Conservation (phyloP, 1,140 invertebrate species). For the Lutraria rhynchaena region DNA sequence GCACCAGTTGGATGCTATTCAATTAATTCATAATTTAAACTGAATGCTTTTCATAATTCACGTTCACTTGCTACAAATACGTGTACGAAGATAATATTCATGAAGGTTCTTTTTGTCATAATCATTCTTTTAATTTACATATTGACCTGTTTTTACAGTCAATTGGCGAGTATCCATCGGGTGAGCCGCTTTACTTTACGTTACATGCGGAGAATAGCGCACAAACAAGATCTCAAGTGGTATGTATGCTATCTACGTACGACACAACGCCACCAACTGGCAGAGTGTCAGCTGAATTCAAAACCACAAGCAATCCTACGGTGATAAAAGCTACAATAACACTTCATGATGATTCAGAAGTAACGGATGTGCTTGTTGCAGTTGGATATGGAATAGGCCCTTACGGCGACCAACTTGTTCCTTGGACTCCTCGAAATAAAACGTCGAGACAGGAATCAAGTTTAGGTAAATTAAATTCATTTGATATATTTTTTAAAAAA, state of each 20-base stretch:
- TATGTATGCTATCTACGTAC: slow-evolving; percentile 66
- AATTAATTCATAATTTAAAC: too few relatives aligned
- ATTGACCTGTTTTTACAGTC: too few relatives aligned
- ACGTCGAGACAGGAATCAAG: too few relatives aligned
- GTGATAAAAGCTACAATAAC: slow-evolving; percentile 56
- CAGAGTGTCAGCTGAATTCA: slow-evolving; percentile 61
- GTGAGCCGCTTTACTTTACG: slow-evolving; percentile 62
- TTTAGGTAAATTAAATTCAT: too few relatives aligned
- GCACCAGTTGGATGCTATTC: too few relatives aligned
- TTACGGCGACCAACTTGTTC: slow-evolving; percentile 53
- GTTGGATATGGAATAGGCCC: slow-evolving; percentile 61
- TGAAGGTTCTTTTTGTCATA: too few relatives aligned
- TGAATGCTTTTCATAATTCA: too few relatives aligned
- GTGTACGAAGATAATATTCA: too few relatives aligned
- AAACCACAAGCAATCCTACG: slow-evolving; percentile 61
- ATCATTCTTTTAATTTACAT: too few relatives aligned
- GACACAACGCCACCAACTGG: slow-evolving; percentile 65
- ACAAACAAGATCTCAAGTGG: slow-evolving; percentile 40
- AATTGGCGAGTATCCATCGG: too few relatives aligned
- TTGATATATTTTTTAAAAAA: too few relatives aligned
- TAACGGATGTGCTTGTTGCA: slow-evolving; percentile 44
- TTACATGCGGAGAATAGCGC: slow-evolving; percentile 63
- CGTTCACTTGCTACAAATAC: too few relatives aligned
- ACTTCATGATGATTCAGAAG: slow-evolving; percentile 65
- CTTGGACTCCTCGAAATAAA: slow-evolving; percentile 32